Base-by-base conservation (phyloP, 1,140 invertebrate species). In the Hycleus phaleratus region DNA sequence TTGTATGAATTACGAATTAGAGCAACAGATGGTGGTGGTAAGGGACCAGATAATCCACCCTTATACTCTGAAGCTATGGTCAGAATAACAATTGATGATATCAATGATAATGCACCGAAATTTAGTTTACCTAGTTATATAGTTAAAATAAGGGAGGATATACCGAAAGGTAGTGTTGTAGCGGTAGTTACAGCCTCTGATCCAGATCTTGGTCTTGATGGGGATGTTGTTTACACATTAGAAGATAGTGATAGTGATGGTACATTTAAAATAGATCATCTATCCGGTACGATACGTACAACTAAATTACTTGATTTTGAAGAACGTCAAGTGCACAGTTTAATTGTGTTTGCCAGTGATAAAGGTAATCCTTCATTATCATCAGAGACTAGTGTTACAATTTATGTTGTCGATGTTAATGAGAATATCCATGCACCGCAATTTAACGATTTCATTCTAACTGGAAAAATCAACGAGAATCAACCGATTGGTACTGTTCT, bases 321-420 rank as follows among this genome's bases (percentile, higher is more conserved):
- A 70, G 84, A 87, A 58, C 81, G 88, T 26, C 68, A 93, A 73
- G 82, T 93, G 46, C 93, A 96, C 74, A 92, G 88, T 66, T 76
- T 97, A 40, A 88, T 86, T 32, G 87, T 93, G 42, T 79, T 84
- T 38, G 94, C 91, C 0, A 82, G 81, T 11, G 94, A 97, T 77
- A 79, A 83, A 2, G 91, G 90, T 3, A 81, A 79, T 40, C 87
- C 88, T 0, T 77, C 85, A 0, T 73, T 92, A 40, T 83, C 81
- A 24, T 83, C 88, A 0, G 86, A 91, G 63, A 84, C 86, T 38
- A 84, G 84, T 44, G 78, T 92, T 12, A 82, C 90, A 10, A 83
- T 98, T 4, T 90, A 96, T 71, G 84, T 98, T 24, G 84, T 91
- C 44, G 93, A 97, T 76, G 93, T 97, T 8, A 93, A 97, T 71